Percentiles rank a stretch among this genome's conserved stretches.
phyloP scores from a whole-genome alignment of 35 echinoderm and acorn worm species.

The Strongylocentrotus purpuratus region DNA sequence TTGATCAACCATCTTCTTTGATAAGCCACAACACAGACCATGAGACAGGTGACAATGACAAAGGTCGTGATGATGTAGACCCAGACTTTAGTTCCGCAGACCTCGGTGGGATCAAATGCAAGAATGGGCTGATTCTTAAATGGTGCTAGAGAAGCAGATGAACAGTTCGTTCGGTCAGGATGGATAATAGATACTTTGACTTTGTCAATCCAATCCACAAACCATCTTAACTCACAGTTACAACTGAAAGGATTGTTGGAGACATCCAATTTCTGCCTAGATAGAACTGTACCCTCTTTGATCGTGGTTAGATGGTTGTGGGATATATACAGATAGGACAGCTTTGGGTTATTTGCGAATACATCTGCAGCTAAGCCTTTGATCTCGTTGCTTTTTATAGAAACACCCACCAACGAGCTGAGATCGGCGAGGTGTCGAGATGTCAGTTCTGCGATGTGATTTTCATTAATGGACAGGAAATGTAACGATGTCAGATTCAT shows the following conservation, averaged over 20 bases:
- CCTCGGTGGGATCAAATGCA: constrained; percentile 15
- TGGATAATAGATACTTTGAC: neutral
- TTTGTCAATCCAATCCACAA: neutral
- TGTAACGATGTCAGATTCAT: neutral
- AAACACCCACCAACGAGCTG: neutral
- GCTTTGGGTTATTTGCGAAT: neutral
- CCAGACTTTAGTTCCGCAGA: constrained; percentile 8
- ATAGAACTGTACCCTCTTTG: constrained; percentile 9
- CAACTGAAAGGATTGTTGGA: constrained; percentile 38
- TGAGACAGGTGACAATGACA: neutral
- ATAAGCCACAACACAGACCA: neutral
- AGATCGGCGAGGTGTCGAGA: neutral
- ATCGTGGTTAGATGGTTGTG: neutral
- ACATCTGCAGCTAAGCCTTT: neutral
- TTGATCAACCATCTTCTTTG: neutral
- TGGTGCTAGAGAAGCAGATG: neutral
- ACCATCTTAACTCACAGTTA: constrained; percentile 26
- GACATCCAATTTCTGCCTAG: neutral
- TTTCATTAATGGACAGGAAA: neutral
- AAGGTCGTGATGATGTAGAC: neutral
- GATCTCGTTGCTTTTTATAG: neutral
- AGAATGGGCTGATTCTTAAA: constrained; percentile 15
- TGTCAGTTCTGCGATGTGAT: neutral
- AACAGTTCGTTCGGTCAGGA: neutral
- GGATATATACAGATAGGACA: constrained; percentile 24